Conservation (phyloP, 1,140 invertebrate species). For the Anadara kagoshimensis region DNA sequence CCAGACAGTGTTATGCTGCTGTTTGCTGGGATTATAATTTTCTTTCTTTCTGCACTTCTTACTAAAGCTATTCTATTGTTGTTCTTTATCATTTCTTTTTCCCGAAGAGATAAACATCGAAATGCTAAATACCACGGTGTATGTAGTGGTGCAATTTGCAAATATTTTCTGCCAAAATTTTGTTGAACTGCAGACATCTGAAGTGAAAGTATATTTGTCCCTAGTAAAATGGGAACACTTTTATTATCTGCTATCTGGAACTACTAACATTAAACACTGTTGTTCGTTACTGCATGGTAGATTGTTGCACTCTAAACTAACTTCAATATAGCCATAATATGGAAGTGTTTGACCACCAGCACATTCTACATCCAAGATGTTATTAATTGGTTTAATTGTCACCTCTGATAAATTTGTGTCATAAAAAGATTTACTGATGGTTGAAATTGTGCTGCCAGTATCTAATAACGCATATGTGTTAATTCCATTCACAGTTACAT, state of each 20-base stretch:
- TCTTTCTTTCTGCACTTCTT: constrained; percentile 10
- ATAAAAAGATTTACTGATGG: constrained; percentile 29
- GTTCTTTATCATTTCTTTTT: constrained; percentile 2
- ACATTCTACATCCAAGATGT: constrained; percentile 38
- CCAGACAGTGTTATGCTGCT: background rate
- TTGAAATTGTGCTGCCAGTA: constrained; percentile 34
- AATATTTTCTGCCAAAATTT: constrained; percentile 14
- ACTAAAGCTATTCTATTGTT: constrained; percentile 27
- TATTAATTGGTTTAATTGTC: constrained; percentile 9
- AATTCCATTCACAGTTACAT: constrained; percentile 17
- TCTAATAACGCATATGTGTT: constrained; percentile 23
- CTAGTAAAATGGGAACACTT: constrained; percentile 13
- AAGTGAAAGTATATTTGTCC: constrained; percentile 18
- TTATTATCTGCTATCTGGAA: constrained; percentile 24
- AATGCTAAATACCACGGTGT: constrained; percentile 28
- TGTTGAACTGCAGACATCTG: background rate
- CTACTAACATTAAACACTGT: constrained; percentile 10
- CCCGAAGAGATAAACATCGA: constrained; percentile 8
- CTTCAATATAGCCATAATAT: constrained; percentile 40
- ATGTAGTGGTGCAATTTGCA: background rate
- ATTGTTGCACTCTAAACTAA: background rate
- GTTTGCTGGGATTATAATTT: constrained; percentile 19
- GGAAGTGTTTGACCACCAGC: constrained; percentile 43
- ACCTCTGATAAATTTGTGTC: constrained; percentile 8
- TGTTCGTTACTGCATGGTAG: background rate